Evolutionary conservation across 2,797 vertebrate species (phyloP).

Genomic region (Schizothorax lantsangensis): DNA sequence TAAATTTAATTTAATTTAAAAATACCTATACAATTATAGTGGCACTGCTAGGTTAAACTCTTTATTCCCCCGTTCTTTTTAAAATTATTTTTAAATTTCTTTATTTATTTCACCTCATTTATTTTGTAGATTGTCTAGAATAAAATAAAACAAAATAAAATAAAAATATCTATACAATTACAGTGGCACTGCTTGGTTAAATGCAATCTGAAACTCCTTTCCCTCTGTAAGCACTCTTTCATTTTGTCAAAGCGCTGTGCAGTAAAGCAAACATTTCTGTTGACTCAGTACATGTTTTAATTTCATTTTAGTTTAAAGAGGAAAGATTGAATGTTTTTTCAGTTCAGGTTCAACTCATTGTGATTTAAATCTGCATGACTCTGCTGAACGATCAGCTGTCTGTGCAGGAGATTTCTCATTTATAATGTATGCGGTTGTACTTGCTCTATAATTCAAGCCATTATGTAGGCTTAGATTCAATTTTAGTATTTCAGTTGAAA

Average conservation of each 20-base stretch:
- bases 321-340: conserved; percentile 28
- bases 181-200: background rate
- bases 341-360: conserved; percentile 15
- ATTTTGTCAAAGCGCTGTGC: background rate
- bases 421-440: conserved; percentile 53
- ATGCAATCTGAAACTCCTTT: background rate
- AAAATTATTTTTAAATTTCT: background rate
- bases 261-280: conserved; percentile 9
- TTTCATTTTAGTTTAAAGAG: conserved; percentile 36
- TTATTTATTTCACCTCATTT: background rate
- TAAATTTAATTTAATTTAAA: background rate
- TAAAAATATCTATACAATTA: background rate
- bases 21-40: background rate
- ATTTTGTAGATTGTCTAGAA: background rate
- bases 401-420: conserved; percentile 56
- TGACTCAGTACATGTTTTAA: conserved; percentile 13
- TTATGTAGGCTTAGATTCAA: conserved; percentile 56
- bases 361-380: conserved; percentile 51
- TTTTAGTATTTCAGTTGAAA: conserved; percentile 60
- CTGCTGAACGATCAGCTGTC: conserved; percentile 33
- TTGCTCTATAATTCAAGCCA: conserved; percentile 52
- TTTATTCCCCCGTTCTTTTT: background rate
- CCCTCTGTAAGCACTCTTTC: background rate
- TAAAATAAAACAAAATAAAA: background rate
- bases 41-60: background rate